Conservation (phyloP, 2,888 invertebrate genomes). For the Macrophya annulata region DNA sequence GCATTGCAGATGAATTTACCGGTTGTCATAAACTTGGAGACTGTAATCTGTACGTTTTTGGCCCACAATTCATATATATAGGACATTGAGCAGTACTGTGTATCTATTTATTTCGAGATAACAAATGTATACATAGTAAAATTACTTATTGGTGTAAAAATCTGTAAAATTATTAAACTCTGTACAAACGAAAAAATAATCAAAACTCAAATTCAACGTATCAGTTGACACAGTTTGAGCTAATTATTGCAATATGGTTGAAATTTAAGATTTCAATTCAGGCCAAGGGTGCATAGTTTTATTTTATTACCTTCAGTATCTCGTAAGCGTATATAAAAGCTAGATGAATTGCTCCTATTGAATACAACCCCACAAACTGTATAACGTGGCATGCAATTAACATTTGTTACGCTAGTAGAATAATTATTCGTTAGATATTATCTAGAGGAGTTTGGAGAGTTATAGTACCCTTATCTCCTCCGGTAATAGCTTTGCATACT, state of each 20-base stretch:
- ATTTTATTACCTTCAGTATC: not conserved
- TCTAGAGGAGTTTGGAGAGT: slow-evolving; percentile 11
- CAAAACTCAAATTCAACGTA: not conserved
- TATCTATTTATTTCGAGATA: too few relatives aligned
- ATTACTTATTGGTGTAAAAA: not conserved
- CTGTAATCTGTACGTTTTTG: not conserved
- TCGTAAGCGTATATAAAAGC: not conserved
- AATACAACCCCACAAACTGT: not conserved
- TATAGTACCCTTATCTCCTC: slow-evolving; percentile 16
- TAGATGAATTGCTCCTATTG: slow-evolving; percentile 9
- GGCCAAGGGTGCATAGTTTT: slow-evolving; percentile 11
- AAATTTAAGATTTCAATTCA: not conserved
- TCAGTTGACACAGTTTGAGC: not conserved
- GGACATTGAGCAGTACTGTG: not conserved
- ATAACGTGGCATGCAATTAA: slow-evolving; percentile 6
- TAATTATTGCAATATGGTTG: not conserved
- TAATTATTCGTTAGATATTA: slow-evolving; percentile 31
- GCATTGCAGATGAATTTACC: not conserved
- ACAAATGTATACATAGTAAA: too few relatives aligned
- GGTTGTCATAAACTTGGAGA: not conserved
- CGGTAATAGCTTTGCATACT: slow-evolving; percentile 12
- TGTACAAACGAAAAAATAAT: not conserved
- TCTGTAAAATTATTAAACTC: not conserved
- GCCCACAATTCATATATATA: not conserved
- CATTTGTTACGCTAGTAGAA: slow-evolving; percentile 17